These are phyloP conservation scores for Plestiodon gilberti DNA, from an alignment of 2,113 vertebrate genomes.

Conservation along the genomic window DNA sequence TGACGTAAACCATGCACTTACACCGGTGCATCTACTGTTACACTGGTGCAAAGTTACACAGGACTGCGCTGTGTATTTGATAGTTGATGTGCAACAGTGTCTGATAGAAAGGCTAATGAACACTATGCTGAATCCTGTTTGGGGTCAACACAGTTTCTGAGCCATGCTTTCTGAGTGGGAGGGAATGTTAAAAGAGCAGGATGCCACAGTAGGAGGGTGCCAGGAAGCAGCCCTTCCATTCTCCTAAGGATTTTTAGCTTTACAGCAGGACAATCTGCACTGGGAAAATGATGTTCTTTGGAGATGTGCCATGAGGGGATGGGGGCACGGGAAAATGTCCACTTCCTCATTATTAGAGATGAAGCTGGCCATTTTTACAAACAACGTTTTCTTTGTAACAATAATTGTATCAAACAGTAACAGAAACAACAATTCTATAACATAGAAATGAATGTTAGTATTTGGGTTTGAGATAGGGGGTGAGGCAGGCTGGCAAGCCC, in stretches of 20 bases:
- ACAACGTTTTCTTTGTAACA: no score
- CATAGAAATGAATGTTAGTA: background rate
- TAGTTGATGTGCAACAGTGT: background rate
- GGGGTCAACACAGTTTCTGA: background rate
- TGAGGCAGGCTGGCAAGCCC: no score
- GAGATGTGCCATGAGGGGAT: background rate
- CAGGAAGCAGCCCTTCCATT: background rate
- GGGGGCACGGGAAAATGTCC: background rate
- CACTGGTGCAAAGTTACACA: no score
- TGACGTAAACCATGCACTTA: no score
- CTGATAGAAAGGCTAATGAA: background rate
- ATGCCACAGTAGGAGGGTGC: background rate
- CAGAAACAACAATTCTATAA: background rate
- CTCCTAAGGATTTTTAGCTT: background rate
- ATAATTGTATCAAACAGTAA: no score
- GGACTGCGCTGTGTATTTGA: no score
- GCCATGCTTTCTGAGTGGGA: background rate
- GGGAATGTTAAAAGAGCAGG: background rate
- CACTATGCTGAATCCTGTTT: background rate
- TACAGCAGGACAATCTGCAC: background rate
- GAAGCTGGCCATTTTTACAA: background rate
- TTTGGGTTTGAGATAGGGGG: no score
- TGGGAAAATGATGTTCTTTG: background rate
- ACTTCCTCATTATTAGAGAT: background rate
- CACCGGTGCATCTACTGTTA: no score